Conservation (phyloP, 2,888 invertebrate genomes). For the Lasioglossum zephyrum region DNA sequence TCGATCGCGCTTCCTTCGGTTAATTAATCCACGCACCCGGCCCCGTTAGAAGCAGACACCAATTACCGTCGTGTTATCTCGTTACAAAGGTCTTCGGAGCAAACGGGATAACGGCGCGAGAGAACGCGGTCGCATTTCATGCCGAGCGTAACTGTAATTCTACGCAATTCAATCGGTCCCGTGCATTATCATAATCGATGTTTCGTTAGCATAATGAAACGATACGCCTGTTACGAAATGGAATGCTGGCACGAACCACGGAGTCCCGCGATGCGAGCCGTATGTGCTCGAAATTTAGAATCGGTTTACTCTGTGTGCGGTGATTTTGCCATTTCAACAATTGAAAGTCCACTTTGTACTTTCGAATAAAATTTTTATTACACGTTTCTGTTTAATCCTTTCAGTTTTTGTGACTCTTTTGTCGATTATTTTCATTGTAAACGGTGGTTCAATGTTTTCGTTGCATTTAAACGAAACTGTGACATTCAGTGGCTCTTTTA, state of each 20-base stretch:
- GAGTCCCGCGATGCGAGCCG: background rate
- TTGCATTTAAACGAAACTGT: background rate
- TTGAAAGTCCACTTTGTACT: background rate
- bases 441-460: background rate
- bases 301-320: background rate
- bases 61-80: background rate
- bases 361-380: background rate
- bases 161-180: conserved; percentile 38
- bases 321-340: background rate
- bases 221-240: conserved; percentile 48
- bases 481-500: background rate
- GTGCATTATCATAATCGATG: conserved; percentile 59
- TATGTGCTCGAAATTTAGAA: background rate
- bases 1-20: background rate
- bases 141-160: conserved; percentile 30
- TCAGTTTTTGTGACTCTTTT: too few relatives aligned
- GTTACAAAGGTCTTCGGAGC: conserved; percentile 6
- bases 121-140: conserved; percentile 24
- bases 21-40: conserved; percentile 6
- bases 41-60: background rate
- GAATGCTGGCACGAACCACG: background rate
- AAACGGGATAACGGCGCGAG: conserved; percentile 19
- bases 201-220: conserved; percentile 56
- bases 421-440: too few relatives aligned
- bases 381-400: too few relatives aligned